Evolutionary conservation across 2,888 invertebrate genomes (phyloP).

Genomic region (Sycophila texana): DNA sequence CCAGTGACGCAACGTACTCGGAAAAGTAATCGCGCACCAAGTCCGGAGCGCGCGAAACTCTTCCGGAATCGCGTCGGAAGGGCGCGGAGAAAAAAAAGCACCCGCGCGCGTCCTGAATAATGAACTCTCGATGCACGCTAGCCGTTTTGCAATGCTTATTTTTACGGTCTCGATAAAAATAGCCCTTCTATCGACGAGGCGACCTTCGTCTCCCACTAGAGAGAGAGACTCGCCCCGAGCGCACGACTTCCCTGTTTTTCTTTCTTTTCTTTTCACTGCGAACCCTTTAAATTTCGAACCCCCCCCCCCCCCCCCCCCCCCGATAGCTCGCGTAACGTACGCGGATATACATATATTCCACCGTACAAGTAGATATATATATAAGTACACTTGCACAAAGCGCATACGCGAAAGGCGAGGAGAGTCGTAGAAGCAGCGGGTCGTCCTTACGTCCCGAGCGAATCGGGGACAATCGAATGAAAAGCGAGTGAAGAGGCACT

Average conservation of each 20-base stretch:
- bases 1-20: background rate
- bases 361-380: too few relatives aligned
- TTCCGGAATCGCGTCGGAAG: background rate
- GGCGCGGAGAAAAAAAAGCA: background rate
- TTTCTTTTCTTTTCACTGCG: too few relatives aligned
- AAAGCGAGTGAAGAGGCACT: slow-evolving; percentile 34
- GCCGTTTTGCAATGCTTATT: slow-evolving; percentile 39
- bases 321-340: too few relatives aligned
- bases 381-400: too few relatives aligned
- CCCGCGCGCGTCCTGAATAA: slow-evolving; percentile 20
- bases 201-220: slow-evolving; percentile 31
- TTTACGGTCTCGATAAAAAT: slow-evolving; percentile 43
- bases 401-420: too few relatives aligned
- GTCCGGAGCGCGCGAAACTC: background rate
- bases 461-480: slow-evolving; percentile 52
- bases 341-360: too few relatives aligned
- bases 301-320: too few relatives aligned
- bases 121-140: background rate
- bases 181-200: slow-evolving; percentile 22
- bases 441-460: background rate
- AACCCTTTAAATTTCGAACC: too few relatives aligned
- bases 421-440: background rate
- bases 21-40: background rate
- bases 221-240: too few relatives aligned
- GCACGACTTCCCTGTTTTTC: too few relatives aligned